These are phyloP conservation scores for Carcharodon carcharias DNA, from an alignment of 2,797 vertebrate genomes.

Conservation along the genomic window DNA sequence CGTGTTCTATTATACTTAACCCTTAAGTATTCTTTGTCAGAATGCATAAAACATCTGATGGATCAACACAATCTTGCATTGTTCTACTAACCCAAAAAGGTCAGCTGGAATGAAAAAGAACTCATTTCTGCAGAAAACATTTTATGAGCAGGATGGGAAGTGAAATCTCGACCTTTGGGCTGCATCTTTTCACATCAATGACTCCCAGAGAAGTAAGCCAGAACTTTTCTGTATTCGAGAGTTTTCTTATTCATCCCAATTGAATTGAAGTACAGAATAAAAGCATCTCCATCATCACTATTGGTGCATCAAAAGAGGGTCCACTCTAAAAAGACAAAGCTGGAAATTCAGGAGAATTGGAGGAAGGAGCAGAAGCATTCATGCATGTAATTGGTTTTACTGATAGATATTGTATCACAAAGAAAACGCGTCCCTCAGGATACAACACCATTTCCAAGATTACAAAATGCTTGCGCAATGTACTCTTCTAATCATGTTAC, in stretches of 20 bases:
- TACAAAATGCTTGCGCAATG: not conserved
- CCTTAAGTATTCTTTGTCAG: not conserved
- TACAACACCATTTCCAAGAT: conserved; percentile 29
- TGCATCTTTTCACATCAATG: not conserved
- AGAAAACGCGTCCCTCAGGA: conserved; percentile 25
- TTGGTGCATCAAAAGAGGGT: not conserved
- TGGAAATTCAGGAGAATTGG: conserved; percentile 22
- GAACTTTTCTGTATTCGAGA: not conserved
- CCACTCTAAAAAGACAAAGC: conserved; percentile 28
- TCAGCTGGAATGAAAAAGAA: not conserved
- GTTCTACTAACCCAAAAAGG: not conserved
- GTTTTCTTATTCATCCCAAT: conserved; percentile 9
- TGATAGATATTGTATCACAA: conserved; percentile 24
- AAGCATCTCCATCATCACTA: not conserved
- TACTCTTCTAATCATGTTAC: conserved; percentile 4
- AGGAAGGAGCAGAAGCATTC: not conserved
- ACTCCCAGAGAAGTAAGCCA: not conserved
- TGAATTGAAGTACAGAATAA: conserved; percentile 2
- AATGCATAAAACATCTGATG: not conserved
- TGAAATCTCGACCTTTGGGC: not conserved
- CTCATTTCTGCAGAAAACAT: conserved; percentile 22
- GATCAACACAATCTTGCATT: not conserved
- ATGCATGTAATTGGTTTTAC: conserved; percentile 26
- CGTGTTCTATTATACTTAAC: conserved; percentile 13
- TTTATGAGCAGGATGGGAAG: not conserved